phyloP scores from a whole-genome alignment of 1,140 invertebrate genomes.

The Doryteuthis pealeii region DNA sequence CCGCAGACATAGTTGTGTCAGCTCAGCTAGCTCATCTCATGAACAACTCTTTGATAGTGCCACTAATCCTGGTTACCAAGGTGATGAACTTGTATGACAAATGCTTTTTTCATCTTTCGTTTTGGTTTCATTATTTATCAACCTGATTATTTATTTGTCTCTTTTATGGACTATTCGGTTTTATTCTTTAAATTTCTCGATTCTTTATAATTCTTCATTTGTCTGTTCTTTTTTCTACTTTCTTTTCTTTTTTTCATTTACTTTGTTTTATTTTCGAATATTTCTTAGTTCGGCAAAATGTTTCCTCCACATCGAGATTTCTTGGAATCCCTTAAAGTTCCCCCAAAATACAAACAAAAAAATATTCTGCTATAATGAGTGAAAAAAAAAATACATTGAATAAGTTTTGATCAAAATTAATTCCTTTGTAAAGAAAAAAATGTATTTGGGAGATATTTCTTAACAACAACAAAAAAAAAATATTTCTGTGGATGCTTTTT shows the following conservation, averaged over 20 bases:
- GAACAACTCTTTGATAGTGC: slow-evolving; percentile 11
- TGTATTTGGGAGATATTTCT: no score
- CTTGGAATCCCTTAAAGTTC: background rate
- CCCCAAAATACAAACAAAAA: no score
- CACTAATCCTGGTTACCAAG: slow-evolving; percentile 13
- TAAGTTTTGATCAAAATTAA: no score
- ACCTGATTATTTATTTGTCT: background rate
- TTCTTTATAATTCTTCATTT: background rate
- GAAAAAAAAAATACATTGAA: no score
- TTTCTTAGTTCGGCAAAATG: background rate
- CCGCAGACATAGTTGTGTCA: slow-evolving; percentile 8
- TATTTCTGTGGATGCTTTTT: no score
- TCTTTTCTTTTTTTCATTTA: background rate
- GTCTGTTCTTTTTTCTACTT: background rate
- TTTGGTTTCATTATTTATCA: background rate
- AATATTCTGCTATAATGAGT: no score
- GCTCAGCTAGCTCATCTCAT: background rate
- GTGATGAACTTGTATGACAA: slow-evolving; percentile 13
- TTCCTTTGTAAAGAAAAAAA: no score
- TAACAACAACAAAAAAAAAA: no score
- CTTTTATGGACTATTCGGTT: background rate
- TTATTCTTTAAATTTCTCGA: no score
- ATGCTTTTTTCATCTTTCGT: background rate
- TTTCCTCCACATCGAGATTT: slow-evolving; percentile 10
- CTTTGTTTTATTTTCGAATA: background rate